Base-by-base conservation (phyloP, 1,140 invertebrate genomes). In the Drosophila parvula region DNA sequence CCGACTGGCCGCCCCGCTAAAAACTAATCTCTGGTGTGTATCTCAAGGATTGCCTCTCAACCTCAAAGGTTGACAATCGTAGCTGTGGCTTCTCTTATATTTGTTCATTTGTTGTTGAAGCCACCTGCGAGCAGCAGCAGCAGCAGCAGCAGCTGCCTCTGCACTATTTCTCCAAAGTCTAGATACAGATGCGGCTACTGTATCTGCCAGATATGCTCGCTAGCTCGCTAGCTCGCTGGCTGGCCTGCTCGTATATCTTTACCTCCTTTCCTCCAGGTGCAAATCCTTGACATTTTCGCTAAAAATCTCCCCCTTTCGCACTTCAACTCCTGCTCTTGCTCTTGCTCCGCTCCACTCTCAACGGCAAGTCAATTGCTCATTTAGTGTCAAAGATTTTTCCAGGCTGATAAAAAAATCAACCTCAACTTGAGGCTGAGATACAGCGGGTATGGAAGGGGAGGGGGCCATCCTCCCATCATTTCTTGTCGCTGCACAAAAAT, bases 371-470 rank as follows among this genome's bases (percentile, higher is more conserved):
- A 88, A 86, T 86, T 86, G 83, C 83, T 86, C 84, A 86, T 86
- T 86, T 86, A 86, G 83, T 83, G 84, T 86, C 84, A 89, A 83
- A 86, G 83, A 86, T 86, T 88, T 86, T 86, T 88, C 83, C 83
- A 74, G 65, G 64, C 57, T 58, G 83, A 86, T 86, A 86, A 61
- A 40, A 40, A 88, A 78, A 50, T 62, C 65, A 47, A 63, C 69
- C 55, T 59, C 58, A 63, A 78, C 67, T 73, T 63, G 65, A 44
- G 14, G 14, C n/a, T 27, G 22, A 27, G 16, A 53, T 12, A 10
- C 27, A 16, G 36, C 11, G 27, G 18, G 32, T 30, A 22, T 63
- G n/a, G 22, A 27, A 44, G 61, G 61, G 41, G 9, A 74, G 55
- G 61, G 78, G 62, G 65, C 56, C 75, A 68, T 30, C 60, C 34